Evolutionary conservation across 1,140 invertebrate genomes (phyloP), one percentile per base, ranked within the genome.

Genomic region (Aplysia californica): DNA sequence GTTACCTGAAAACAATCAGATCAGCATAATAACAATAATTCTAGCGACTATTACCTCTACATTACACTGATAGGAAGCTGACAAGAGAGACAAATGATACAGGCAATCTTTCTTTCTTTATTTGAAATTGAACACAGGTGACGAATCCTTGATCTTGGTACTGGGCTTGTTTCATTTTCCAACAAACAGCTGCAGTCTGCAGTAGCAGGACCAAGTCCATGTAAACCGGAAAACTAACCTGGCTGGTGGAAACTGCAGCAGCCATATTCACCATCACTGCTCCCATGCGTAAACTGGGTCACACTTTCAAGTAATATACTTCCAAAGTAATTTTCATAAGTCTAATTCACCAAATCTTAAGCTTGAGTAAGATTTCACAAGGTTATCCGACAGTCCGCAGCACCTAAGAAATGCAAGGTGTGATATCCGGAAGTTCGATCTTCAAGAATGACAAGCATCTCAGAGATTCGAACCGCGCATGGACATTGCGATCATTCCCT

Each of bases 371-470:
- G n/a, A n/a, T n/a, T n/a, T n/a, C n/a, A n/a, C n/a, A 50, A 72
- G 23, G 29, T 61, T 39, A 61, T 36, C 3, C 33, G 23, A 33
- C 55, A 61, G 26, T 50, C 26, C 33, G 26, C 2, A 31, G 56
- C 72, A 75, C 38, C 71, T 41, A 75, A 50, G 72, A 65, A 26
- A 41, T 50, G 26, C 39, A 50, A 66, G 72, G 72, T 66, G 72
- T 39, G 38, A 75, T 66, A 80, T 79, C 85, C 86, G 86, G 86
- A 87, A 87, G 86, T 87, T 82, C 79, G 79, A 81, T 80, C 81
- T 82, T 75, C 74, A 94, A 94, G 92, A 94, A 94, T 94, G 93
- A 93, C 92, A 94, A 93, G 92, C 93, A 94, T 94, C 93, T 92
- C 91, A 93, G 92, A 92, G 91, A 94, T 94, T 86, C 85, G 78